These are phyloP conservation scores for Thalpophila matura DNA, from an alignment of 2,888 invertebrate species.

Conservation along the genomic window DNA sequence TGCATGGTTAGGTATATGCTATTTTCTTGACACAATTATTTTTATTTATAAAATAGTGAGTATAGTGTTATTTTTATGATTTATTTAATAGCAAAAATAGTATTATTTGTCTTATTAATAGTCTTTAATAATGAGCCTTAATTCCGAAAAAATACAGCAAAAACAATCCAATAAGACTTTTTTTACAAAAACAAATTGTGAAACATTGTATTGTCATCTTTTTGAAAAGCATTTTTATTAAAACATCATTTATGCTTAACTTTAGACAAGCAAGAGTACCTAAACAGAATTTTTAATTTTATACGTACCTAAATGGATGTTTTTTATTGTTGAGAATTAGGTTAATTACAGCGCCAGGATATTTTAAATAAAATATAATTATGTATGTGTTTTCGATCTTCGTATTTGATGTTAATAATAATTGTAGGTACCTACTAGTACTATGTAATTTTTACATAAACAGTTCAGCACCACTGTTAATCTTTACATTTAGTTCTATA, in stretches of 20 bases:
- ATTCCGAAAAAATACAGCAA: neutral
- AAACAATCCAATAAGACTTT: neutral
- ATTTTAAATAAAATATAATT: too few species aligned
- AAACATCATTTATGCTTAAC: neutral
- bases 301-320: too few species aligned
- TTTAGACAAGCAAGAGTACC: too few species aligned
- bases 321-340: too few species aligned
- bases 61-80: conserved; percentile 34
- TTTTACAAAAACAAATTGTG: neutral
- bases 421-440: too few species aligned
- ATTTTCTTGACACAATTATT: conserved; percentile 72
- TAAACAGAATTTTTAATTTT: too few species aligned
- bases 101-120: conserved; percentile 12
- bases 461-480: too few species aligned
- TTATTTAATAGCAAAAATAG: conserved; percentile 30
- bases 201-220: neutral
- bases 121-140: neutral
- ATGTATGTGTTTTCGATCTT: too few species aligned
- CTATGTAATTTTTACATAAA: too few species aligned
- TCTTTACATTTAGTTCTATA: too few species aligned
- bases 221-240: neutral
- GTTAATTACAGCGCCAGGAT: too few species aligned
- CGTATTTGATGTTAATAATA: too few species aligned
- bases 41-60: conserved; percentile 42
- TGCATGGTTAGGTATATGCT: conserved; percentile 57